phyloP scores from a whole-genome alignment of 2,888 invertebrate species.

The Aphodius granarius region DNA sequence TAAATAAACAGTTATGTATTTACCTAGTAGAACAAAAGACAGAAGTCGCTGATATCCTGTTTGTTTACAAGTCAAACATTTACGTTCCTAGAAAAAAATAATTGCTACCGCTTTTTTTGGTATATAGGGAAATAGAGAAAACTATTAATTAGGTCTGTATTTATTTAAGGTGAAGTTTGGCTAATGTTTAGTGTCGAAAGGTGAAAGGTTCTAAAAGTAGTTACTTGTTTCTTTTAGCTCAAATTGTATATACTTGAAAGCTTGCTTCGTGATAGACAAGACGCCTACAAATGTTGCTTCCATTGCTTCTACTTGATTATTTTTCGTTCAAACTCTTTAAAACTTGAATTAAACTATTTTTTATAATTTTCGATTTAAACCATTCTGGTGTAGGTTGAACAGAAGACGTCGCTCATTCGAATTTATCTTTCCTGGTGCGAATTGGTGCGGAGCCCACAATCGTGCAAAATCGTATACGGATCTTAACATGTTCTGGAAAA shows the following conservation, averaged over 20 bases:
- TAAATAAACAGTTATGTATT: background rate
- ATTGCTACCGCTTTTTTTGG: background rate
- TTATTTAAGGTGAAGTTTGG: background rate
- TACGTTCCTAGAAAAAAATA: background rate
- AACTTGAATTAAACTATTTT: background rate
- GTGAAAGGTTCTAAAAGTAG: background rate
- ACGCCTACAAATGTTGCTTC: background rate
- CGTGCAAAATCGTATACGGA: slow-evolving; percentile 63
- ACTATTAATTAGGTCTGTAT: background rate
- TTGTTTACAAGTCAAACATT: background rate
- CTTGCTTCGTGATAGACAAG: background rate
- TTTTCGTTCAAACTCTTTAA: background rate
- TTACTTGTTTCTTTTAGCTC: background rate
- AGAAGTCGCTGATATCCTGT: background rate
- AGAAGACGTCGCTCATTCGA: slow-evolving; percentile 40
- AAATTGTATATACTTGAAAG: background rate
- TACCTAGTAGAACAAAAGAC: background rate
- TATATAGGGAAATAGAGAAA: background rate
- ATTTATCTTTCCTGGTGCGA: slow-evolving; percentile 67
- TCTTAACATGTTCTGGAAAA: slow-evolving; percentile 60
- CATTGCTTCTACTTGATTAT: background rate
- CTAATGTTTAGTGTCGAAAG: background rate
- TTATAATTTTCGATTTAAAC: background rate
- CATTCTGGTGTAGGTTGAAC: slow-evolving; percentile 5
- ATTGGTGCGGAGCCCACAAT: slow-evolving; percentile 74